phyloP scores from a whole-genome alignment of 2,113 vertebrate genomes.

The Macquaria ambigua region DNA sequence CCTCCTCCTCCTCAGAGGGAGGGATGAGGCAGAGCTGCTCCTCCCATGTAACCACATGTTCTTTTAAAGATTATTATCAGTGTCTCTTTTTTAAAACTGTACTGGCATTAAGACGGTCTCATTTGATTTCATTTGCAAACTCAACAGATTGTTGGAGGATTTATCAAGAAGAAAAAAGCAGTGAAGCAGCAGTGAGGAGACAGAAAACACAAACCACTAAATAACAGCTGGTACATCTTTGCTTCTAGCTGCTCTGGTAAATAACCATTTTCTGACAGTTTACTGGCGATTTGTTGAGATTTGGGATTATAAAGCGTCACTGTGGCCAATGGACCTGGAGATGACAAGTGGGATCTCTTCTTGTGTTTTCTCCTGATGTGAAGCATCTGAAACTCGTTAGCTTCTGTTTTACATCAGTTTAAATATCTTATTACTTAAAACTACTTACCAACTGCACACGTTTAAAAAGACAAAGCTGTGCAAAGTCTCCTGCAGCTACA shows the following conservation, averaged over 20 bases:
- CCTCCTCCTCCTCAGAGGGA: constrained; percentile 47
- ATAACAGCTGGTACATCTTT: background rate
- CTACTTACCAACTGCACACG: background rate
- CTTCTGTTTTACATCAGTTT: background rate
- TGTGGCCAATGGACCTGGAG: background rate
- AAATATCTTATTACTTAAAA: background rate
- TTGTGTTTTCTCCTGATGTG: background rate
- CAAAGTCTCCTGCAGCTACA: background rate
- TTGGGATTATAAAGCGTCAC: background rate
- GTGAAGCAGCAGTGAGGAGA: background rate
- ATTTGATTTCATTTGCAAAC: background rate
- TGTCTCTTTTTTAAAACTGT: background rate
- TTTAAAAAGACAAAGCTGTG: background rate
- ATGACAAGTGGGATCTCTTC: no score
- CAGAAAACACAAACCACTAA: no score
- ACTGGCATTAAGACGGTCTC: background rate
- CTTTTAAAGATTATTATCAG: background rate
- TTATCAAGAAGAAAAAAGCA: background rate
- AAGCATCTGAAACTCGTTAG: background rate
- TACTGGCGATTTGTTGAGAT: no score
- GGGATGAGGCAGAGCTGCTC: constrained; percentile 29
- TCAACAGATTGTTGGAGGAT: background rate
- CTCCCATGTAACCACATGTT: background rate
- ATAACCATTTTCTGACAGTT: background rate
- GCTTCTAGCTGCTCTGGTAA: background rate